phyloP scores from a whole-genome alignment of 2,113 vertebrate species.

The Oncorhynchus mykiss region DNA sequence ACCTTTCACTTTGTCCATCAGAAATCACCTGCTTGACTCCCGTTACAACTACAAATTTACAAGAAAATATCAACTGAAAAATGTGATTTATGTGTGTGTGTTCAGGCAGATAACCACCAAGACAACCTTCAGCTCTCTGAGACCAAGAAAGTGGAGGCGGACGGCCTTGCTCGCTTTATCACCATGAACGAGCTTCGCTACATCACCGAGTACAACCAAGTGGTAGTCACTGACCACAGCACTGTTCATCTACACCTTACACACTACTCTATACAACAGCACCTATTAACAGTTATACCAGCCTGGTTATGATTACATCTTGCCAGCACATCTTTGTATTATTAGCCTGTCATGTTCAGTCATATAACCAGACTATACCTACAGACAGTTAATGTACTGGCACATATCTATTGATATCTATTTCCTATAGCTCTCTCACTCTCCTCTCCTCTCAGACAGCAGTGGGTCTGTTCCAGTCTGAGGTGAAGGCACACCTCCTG shows the following conservation, averaged over 20 bases:
- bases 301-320: background rate
- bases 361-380: background rate
- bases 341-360: background rate
- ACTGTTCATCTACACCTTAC: background rate
- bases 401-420: too few relatives aligned
- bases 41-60: background rate
- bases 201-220: constrained; percentile 88
- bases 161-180: constrained; percentile 80
- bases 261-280: background rate
- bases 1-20: background rate
- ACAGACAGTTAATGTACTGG: too few relatives aligned
- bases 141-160: constrained; percentile 64
- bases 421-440: background rate
- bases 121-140: constrained; percentile 72
- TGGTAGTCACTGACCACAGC: constrained; percentile 66
- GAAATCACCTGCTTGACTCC: background rate
- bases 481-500: constrained; percentile 81
- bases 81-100: background rate
- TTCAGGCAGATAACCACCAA: constrained; percentile 82
- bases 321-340: background rate
- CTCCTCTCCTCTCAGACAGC: constrained; percentile 72
- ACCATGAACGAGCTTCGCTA: constrained; percentile 77
- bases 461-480: constrained; percentile 84
- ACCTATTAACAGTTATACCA: background rate
- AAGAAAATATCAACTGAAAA: background rate